Evolutionary conservation across 1,140 invertebrate genomes (phyloP).

Genomic region (Physella acuta): DNA sequence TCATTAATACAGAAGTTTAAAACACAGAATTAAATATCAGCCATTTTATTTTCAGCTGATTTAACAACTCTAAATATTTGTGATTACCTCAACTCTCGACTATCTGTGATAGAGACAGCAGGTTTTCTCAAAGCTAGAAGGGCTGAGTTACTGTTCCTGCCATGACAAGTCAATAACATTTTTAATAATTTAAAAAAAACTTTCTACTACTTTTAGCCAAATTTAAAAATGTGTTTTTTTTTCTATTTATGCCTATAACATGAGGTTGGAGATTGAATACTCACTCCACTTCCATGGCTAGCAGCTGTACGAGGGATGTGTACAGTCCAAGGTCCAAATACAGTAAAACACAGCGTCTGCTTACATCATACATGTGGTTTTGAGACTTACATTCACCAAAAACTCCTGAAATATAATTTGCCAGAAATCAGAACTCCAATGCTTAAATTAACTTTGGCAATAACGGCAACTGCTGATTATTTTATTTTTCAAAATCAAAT

Average conservation of each 20-base stretch:
- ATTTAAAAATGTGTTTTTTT: too few species aligned
- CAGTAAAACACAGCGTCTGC: conserved; percentile 80
- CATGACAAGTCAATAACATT: too few species aligned
- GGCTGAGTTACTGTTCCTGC: conserved; percentile 73
- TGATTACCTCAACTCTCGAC: conserved; percentile 76
- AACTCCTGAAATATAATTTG: conserved; percentile 71
- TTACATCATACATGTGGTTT: conserved; percentile 78
- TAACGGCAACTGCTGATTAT: too few species aligned
- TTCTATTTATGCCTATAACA: neutral
- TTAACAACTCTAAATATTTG: too few species aligned
- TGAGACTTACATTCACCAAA: conserved; percentile 92
- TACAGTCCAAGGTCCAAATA: conserved; percentile 88
- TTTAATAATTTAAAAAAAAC: too few species aligned
- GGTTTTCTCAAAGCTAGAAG: conserved; percentile 79
- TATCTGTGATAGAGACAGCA: conserved; percentile 87
- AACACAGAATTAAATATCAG: too few species aligned
- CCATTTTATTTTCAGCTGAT: too few species aligned
- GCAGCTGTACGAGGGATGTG: conserved; percentile 82
- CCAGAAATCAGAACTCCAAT: too few species aligned
- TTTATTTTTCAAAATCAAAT: too few species aligned
- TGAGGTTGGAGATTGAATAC: too few species aligned
- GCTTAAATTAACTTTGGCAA: too few species aligned
- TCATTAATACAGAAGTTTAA: too few species aligned
- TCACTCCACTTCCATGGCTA: conserved; percentile 92
- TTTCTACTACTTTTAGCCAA: neutral